Evolutionary conservation across 1,140 invertebrate species (phyloP), one percentile per base, ranked within the genome.

Genomic region (Watersipora subatra): DNA sequence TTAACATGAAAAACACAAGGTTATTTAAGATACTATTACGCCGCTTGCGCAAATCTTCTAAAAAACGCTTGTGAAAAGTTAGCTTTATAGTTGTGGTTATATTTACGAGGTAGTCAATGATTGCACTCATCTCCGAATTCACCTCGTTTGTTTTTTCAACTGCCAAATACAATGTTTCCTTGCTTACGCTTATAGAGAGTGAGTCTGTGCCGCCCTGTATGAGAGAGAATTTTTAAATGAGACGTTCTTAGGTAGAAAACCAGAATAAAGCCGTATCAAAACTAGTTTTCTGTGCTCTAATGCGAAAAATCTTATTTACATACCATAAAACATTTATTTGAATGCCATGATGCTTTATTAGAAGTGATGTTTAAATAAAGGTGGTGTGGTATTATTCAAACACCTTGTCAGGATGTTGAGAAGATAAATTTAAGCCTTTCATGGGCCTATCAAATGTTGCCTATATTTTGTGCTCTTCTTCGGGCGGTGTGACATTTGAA

Each of bases 141-240:
- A 2, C 1, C 27, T 12, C 46, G n/a, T 12, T 12, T 58, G 2
- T 64, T 27, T 2, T 12, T 2, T 29, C n/a, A 25, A 64, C 2
- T 17, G 55, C 46, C 19, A 28, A 27, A 3, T 64, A 29, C 2
- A 64, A 46, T 28, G 46, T 15, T 17, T 1, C 15, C 25, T 30
- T 58, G 17, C 19, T 34, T 20, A 66, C 22, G 0, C 57, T 58
- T n/a, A 66, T 19, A 61, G 61, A 66, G 1, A 57, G 28, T 25
- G 64, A 66, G 58, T 63, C 64, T 1, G 64, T 66, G 30, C 62
- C 64, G 28, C 61, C 58, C 55, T 66, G 55, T 17, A 57, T 59
- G 27, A 28, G 62, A 28, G 57, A 25, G 30, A 59, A 62, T n/a
- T 20, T n/a, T 24, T 20, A 17, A 25, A 29, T 3, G 56, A 25